Evolutionary conservation across 2,888 invertebrate genomes (phyloP), one percentile per base, ranked within the genome.

Genomic region (Conops quadrifasciatus): DNA sequence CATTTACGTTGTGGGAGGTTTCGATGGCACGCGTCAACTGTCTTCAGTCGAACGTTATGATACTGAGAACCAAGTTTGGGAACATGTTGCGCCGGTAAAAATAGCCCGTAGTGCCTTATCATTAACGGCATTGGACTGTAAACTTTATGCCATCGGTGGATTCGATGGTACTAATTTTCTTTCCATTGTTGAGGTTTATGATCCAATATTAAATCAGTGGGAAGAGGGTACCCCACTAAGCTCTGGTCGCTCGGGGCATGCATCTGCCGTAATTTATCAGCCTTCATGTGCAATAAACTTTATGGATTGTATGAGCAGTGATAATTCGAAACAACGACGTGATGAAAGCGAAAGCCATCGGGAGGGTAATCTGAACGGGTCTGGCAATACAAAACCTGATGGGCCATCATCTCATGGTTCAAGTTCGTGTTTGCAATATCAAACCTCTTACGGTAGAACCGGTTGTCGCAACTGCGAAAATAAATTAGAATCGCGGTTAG

Each of bases 1-100:
- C 83, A 93, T 97, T 76, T 97, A 94, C 85, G 96, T 95, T n/a
- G 92, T 96, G 72, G 97, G 97, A 66, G 97, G 97, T n/a, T 96
- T 95, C 85, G 95, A 96, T 87, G 95, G 95, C 15, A 88, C 89
- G 62, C 89, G 90, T 72, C 96, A 96, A 84, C 87, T 97, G 66
- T 89, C 91, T 71, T 90, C 92, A 0, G 96, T 96, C 16, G 96
- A 97, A 87, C 89, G 92, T 36, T 96, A 93, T 85, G 94, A 95
- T 85, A 94, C 94, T 0, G 94, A 95, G 85, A 90, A 89, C 63
- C 89, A 93, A 82, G 83, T 87, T 1, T 97, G 96, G 97, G 92
- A 93, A 80, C 88, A 87, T 77, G 91, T 93, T 3, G 89, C 92
- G 49, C 88, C 92, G 65, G 92, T 97, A 84, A 89, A 89, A 78